Percentiles rank a stretch among this genome's conserved stretches.
Conservation (phyloP, 2,797 vertebrate genomes). For the Acridotheres tristis region DNA sequence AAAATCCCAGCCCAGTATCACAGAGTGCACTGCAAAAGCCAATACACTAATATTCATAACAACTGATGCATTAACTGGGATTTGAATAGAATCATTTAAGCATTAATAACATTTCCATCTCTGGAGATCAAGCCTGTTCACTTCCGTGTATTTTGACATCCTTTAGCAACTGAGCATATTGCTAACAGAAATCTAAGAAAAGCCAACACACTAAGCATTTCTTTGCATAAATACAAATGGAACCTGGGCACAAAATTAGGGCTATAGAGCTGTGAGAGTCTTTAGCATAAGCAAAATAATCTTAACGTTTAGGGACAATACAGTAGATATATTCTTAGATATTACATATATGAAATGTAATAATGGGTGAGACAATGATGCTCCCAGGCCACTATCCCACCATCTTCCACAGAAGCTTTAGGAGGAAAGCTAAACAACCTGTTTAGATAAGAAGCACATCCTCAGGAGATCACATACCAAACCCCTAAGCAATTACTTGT, state of each 20-base stretch:
- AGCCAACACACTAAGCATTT: neutral
- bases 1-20: slow-evolving; percentile 12
- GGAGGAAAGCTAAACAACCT: neutral
- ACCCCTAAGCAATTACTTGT: neutral
- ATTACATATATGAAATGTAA: neutral
- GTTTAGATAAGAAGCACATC: neutral
- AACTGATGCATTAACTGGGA: slow-evolving; percentile 32
- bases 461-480: neutral
- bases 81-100: slow-evolving; percentile 54
- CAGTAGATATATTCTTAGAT: neutral
- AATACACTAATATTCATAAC: slow-evolving; percentile 18
- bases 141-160: neutral
- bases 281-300: neutral
- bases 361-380: neutral
- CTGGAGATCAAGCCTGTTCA: slow-evolving; percentile 29
- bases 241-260: neutral
- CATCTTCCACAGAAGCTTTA: neutral
- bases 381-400: neutral
- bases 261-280: neutral
- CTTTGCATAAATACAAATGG: neutral
- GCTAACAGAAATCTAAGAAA: neutral
- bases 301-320: neutral
- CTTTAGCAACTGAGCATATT: neutral
- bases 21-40: neutral
- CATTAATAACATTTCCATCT: slow-evolving; percentile 57